phyloP scores from a whole-genome alignment of 2,888 invertebrate genomes.

The Deroplatys truncata region DNA sequence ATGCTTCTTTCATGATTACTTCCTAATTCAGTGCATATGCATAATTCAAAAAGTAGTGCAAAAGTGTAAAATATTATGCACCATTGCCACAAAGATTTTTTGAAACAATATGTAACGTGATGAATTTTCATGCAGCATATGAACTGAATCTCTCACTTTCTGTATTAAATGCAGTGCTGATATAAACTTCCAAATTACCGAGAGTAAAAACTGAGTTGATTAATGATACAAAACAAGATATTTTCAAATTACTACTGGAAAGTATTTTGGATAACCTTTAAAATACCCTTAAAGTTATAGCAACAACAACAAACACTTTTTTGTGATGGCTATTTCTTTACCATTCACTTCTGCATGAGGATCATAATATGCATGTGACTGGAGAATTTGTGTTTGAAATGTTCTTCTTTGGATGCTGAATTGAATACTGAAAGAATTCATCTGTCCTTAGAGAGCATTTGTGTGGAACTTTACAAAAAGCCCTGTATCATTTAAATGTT shows the following conservation, averaged over 20 bases:
- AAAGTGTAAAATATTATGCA: too few species aligned
- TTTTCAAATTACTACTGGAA: neutral
- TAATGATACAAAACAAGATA: too few species aligned
- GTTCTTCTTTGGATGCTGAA: neutral
- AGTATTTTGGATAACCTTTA: neutral
- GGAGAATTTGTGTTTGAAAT: neutral
- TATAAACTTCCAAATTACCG: neutral
- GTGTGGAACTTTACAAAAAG: neutral
- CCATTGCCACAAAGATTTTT: too few species aligned
- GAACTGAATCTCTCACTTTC: too few species aligned
- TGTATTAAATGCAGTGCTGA: neutral
- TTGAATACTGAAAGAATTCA: neutral
- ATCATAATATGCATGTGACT: neutral
- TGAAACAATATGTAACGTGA: too few species aligned
- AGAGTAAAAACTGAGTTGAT: too few species aligned
- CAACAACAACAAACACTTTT: too few species aligned
- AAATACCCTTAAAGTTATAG: neutral
- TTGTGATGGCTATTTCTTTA: neutral
- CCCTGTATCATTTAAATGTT: too few species aligned
- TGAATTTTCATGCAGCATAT: too few species aligned
- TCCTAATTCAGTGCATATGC: too few species aligned
- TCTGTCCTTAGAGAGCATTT: neutral
- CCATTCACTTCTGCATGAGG: neutral
- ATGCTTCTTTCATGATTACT: too few species aligned
- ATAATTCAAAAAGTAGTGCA: too few species aligned